Conservation (phyloP, 37 sponge, comb jelly and placozoan genomes). For the Axinella damicornis region DNA sequence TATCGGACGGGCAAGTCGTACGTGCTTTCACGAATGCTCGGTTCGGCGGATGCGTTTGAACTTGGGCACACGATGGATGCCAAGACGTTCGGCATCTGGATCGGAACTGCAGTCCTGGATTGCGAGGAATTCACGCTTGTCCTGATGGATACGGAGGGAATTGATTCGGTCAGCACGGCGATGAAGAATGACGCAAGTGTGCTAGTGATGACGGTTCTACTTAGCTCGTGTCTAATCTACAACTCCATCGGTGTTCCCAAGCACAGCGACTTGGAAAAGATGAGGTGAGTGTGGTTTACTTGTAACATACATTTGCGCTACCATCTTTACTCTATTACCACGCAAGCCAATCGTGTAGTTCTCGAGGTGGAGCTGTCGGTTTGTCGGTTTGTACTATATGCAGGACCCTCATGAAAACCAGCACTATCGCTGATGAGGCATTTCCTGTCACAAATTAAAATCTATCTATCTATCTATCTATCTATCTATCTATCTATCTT, state of each 20-base stretch:
- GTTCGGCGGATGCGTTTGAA: conserved; percentile 17
- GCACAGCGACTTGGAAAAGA: conserved; percentile 10
- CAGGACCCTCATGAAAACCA: too few relatives aligned
- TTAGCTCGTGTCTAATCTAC: conserved; percentile 36
- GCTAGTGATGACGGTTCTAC: conserved; percentile 21
- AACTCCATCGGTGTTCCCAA: conserved; percentile 19
- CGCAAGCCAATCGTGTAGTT: too few relatives aligned
- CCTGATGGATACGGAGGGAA: conserved; percentile 45
- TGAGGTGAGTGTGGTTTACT: conserved; percentile 24
- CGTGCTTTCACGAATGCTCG: conserved; percentile 26
- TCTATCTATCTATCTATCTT: too few relatives aligned
- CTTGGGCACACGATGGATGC: conserved; percentile 29
- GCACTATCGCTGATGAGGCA: too few relatives aligned
- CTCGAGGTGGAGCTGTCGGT: too few relatives aligned
- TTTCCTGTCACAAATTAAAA: too few relatives aligned
- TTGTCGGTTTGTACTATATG: too few relatives aligned
- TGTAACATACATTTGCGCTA: too few relatives aligned
- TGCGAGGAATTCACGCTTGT: conserved; percentile 8
- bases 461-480: too few relatives aligned
- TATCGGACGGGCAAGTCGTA: conserved; percentile 42
- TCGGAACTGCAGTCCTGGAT: conserved; percentile 16
- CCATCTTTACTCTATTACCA: background rate
- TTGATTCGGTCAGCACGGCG: background rate
- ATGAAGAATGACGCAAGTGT: conserved; percentile 24
- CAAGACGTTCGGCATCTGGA: conserved; percentile 42